A percentile compares a stretch with the other conserved stretches of the same genome.
phyloP scores from a whole-genome alignment of 2,113 vertebrate genomes.

The Elachura formosa region DNA sequence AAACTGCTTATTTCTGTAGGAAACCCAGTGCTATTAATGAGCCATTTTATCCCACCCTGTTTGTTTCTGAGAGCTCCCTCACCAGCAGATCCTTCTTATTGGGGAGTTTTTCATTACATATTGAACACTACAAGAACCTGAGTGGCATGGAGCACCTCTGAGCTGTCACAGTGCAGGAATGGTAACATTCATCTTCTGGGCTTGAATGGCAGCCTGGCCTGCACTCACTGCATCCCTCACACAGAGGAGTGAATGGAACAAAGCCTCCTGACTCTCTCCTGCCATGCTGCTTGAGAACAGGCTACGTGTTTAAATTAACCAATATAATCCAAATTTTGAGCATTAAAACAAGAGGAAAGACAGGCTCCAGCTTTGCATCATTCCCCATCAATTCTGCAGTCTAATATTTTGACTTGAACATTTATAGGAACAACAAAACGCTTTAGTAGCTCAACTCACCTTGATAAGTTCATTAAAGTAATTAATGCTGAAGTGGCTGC shows the following conservation, averaged over 20 bases:
- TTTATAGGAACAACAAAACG: constrained; percentile 5
- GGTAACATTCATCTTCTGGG: not conserved
- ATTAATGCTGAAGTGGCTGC: constrained; percentile 44
- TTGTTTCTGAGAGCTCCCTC: not conserved
- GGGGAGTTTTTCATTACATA: not conserved
- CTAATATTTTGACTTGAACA: constrained; percentile 7
- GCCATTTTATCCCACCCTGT: not conserved
- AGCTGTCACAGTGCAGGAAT: not conserved
- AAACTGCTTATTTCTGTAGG: not conserved
- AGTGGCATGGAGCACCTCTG: not conserved
- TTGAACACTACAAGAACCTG: not conserved
- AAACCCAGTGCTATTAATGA: not conserved
- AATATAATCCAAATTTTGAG: not conserved
- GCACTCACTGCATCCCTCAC: not conserved
- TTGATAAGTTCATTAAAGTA: constrained; percentile 50
- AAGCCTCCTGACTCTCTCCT: not conserved
- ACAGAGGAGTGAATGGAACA: not conserved
- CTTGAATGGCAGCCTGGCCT: not conserved
- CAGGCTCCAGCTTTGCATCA: not conserved
- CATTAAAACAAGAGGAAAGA: not conserved
- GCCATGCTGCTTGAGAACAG: not conserved
- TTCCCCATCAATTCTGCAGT: not conserved
- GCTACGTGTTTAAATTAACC: not conserved
- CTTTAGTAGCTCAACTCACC: constrained; percentile 9
- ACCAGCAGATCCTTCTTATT: not conserved